Evolutionary conservation across 2,113 vertebrate genomes (phyloP).

Genomic region (Burhinus bistriatus): DNA sequence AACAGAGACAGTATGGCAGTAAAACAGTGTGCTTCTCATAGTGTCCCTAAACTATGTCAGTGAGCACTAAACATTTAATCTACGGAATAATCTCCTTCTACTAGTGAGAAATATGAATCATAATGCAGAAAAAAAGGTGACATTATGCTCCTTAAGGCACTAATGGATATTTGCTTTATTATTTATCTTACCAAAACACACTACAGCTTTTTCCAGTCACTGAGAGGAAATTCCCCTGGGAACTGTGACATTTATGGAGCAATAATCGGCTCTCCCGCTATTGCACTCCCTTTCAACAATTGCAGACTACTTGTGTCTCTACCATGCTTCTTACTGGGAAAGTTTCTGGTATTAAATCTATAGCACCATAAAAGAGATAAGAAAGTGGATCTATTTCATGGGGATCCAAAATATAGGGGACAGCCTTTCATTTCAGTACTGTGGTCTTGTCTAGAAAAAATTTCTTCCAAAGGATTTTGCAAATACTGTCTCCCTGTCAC

Average conservation of each 20-base stretch:
- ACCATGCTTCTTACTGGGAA: not conserved
- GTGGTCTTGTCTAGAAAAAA: not conserved
- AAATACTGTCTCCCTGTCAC: not conserved
- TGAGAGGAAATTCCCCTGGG: not conserved
- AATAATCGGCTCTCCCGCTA: not conserved
- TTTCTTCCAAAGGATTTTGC: not conserved
- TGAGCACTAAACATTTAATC: conserved; percentile 8
- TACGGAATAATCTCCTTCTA: conserved; percentile 2
- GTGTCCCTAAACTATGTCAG: not conserved
- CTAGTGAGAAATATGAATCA: not conserved
- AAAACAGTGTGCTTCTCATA: not conserved
- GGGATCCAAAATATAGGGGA: not conserved
- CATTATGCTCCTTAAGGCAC: not conserved
- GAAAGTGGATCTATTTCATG: not conserved
- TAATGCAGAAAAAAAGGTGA: not conserved
- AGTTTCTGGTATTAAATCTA: not conserved
- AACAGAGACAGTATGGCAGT: not conserved
- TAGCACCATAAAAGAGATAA: not conserved
- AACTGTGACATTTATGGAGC: not conserved
- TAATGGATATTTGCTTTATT: not conserved
- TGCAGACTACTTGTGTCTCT: not conserved
- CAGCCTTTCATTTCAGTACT: not conserved
- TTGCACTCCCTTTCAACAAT: not conserved
- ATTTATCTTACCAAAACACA: not conserved
- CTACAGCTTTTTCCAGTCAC: conserved; percentile 1